A percentile compares a stretch with the other conserved stretches of the same genome.
These are phyloP conservation scores for Arothron firmamentum DNA, from an alignment of 2,113 vertebrate species.

Conservation along the genomic window DNA sequence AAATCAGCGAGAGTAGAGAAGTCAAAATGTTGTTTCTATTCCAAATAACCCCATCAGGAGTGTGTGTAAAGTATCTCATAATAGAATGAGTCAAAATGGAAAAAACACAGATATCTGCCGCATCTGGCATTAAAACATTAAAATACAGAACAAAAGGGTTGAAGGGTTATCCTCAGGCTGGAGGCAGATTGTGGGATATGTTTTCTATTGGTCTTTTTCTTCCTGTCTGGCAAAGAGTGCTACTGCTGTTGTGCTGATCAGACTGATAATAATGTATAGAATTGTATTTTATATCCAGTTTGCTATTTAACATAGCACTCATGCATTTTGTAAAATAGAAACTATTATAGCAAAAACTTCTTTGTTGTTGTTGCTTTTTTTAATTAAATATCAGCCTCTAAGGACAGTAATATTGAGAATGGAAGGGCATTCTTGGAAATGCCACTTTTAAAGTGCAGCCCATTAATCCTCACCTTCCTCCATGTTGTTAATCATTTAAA, in stretches of 20 bases:
- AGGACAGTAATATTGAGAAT: slow-evolving; percentile 42
- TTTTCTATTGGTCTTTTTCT: slow-evolving; percentile 14
- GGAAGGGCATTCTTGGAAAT: slow-evolving; percentile 32
- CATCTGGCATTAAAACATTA: slow-evolving; percentile 35
- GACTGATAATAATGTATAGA: no score
- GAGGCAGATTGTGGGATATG: slow-evolving; percentile 10
- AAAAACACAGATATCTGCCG: slow-evolving; percentile 19
- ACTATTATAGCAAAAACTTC: no score
- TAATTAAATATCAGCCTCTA: no score
- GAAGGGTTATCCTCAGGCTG: slow-evolving; percentile 2
- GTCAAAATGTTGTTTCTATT: slow-evolving; percentile 10
- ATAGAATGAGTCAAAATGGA: slow-evolving; percentile 3
- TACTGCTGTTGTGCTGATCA: neutral
- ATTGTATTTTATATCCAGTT: no score
- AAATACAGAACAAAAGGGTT: slow-evolving; percentile 3
- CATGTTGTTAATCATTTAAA: slow-evolving; percentile 64
- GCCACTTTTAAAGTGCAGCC: slow-evolving; percentile 39
- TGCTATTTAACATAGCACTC: no score
- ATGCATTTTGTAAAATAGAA: no score
- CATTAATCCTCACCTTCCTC: slow-evolving; percentile 52
- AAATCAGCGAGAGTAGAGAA: neutral
- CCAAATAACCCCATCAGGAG: slow-evolving; percentile 22
- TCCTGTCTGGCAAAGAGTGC: neutral
- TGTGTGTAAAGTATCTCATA: neutral
- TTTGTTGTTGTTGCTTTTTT: no score